Conservation (phyloP, 2,797 vertebrate genomes). For the Sebastolobus alascanus region DNA sequence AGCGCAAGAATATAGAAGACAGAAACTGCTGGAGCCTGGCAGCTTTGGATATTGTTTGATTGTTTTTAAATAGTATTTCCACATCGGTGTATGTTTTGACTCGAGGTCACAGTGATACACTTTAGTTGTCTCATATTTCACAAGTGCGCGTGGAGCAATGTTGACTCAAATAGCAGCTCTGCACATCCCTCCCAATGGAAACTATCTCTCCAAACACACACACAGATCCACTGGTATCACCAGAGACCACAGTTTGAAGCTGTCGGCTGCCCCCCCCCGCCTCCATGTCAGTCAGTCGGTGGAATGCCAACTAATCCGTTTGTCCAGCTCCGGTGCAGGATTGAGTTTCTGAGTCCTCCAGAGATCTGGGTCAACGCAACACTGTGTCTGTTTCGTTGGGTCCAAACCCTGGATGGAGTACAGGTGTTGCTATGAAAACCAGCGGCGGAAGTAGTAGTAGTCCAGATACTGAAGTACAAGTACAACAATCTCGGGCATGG, state of each 20-base stretch:
- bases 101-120: not conserved
- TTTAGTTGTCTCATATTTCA: slow-evolving; percentile 19
- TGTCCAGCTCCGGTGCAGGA: slow-evolving; percentile 64
- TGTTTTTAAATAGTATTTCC: not conserved
- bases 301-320: slow-evolving; percentile 75
- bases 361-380: slow-evolving; percentile 76
- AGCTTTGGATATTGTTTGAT: not conserved
- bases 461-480: not conserved
- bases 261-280: not conserved
- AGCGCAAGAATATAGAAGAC: not conserved
- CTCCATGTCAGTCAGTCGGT: slow-evolving; percentile 54
- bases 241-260: slow-evolving; percentile 23
- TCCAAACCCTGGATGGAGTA: slow-evolving; percentile 16
- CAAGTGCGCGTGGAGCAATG: not conserved
- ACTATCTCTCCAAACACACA: slow-evolving; percentile 27
- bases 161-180: slow-evolving; percentile 32
- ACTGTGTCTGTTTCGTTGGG: slow-evolving; percentile 23
- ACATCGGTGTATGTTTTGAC: slow-evolving; percentile 8
- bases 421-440: slow-evolving; percentile 11
- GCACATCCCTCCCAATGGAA: slow-evolving; percentile 33
- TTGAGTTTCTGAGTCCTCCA: slow-evolving; percentile 69
- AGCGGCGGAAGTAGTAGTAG: not conserved
- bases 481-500: not conserved
- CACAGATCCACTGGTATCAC: not conserved
- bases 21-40: not conserved